Evolutionary conservation across 1,140 invertebrate genomes (phyloP).

Genomic region (Vollenhovia emeryi): DNA sequence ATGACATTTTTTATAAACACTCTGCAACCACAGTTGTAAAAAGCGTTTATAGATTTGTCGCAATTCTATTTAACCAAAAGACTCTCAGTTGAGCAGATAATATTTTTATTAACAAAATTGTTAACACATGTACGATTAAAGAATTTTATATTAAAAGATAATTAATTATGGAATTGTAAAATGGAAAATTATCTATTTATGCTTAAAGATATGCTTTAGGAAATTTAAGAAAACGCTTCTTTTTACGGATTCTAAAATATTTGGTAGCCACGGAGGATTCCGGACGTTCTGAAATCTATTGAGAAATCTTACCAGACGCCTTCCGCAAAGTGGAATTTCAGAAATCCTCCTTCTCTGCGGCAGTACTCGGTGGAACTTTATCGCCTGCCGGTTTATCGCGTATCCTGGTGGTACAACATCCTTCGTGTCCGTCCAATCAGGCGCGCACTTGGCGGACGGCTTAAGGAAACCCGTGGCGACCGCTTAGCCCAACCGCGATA

Average conservation of each 20-base stretch:
- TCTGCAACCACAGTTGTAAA: not conserved
- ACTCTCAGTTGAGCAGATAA: not conserved
- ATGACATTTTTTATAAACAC: constrained; percentile 4
- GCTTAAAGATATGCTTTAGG: not conserved
- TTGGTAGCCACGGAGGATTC: not conserved
- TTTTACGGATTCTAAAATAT: not conserved
- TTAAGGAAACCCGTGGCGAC: constrained; percentile 80
- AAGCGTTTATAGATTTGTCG: not conserved
- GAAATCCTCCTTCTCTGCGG: constrained; percentile 61
- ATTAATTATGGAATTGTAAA: not conserved
- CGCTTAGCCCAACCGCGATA: constrained; percentile 79
- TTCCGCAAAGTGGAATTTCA: constrained; percentile 67
- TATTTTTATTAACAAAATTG: not conserved
- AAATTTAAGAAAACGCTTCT: no score
- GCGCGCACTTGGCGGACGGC: constrained; percentile 81
- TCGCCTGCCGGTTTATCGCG: constrained; percentile 76
- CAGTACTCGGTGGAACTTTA: constrained; percentile 68
- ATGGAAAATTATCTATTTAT: not conserved
- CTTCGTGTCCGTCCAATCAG: constrained; percentile 80
- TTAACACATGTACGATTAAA: not conserved
- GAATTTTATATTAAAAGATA: not conserved
- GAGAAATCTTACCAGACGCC: constrained; percentile 16
- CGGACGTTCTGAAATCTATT: constrained; percentile 4
- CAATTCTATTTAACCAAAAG: not conserved
- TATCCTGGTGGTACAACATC: constrained; percentile 82